Evolutionary conservation across 2,113 vertebrate genomes (phyloP), one percentile per base, ranked within the genome.

Genomic region (Boleophthalmus pectinirostris): DNA sequence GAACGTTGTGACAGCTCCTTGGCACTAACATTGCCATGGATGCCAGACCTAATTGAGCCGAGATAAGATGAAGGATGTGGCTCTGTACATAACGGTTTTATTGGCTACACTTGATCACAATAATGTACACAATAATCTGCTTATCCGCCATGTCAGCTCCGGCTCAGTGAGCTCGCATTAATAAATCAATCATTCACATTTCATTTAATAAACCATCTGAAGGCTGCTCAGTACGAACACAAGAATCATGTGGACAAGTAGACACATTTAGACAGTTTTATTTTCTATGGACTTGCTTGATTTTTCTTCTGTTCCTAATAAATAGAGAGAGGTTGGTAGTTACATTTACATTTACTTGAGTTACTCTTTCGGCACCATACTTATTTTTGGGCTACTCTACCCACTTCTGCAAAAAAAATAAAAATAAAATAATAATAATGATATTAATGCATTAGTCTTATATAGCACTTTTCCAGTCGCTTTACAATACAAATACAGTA

Each of bases 41-140:
- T 83, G 84, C 79, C 77, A 74, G 69, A 60, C 69, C 53, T 43
- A 66, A 77, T 88, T 72, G 70, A 77, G 77, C 76, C 35, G 63
- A 56, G 63, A 79, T 76, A 63, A 77, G 81, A 82, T 74, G 78
- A 87, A 58, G 70, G 33, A 43, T 69, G 66, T 14, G 16, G 35
- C 33, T 70, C 29, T 66, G 70, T 66, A 58, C 61, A 72, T 51
- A 69, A 43, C n/a, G 20, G 64, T 68, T 74, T 23, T 60, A 29
- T n/a, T 67, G 61, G 25, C 61, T 45, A 56, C 71, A 70, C 38
- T 68, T 53, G 60, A 1, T 64, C 61, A 74, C 49, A 69, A 75
- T 71, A 58, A 49, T 46, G 46, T 15, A 66, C 72, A 66, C 51
- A 81, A 82, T 68, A 61, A 61, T 60, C 29, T 49, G 69, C 61